A percentile compares a stretch with the other conserved stretches of the same genome.
Evolutionary conservation across 2,888 invertebrate species (phyloP).

Genomic region (Diaprepes abbreviatus): DNA sequence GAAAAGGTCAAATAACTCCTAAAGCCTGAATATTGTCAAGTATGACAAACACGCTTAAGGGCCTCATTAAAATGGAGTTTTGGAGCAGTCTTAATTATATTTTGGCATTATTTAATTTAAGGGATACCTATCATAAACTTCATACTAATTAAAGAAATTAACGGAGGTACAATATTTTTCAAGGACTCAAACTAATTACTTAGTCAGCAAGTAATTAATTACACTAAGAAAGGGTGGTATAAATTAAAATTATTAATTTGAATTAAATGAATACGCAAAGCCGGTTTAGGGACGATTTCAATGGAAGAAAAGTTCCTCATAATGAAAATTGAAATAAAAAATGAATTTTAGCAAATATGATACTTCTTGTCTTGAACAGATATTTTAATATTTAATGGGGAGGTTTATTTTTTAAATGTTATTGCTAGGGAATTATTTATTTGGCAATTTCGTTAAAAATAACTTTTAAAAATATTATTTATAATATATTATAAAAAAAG

Average conservation of each 20-base stretch:
- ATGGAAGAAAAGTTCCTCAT: not conserved
- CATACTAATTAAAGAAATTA: conserved; percentile 16
- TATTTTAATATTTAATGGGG: no score
- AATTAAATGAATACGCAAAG: not conserved
- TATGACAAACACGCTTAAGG: conserved; percentile 5
- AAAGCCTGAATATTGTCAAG: not conserved
- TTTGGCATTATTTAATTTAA: conserved; percentile 17
- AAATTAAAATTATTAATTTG: conserved; percentile 21
- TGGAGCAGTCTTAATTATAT: conserved; percentile 17
- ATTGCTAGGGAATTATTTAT: no score
- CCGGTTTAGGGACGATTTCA: not conserved
- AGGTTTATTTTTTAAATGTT: no score
- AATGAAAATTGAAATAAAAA: conserved; percentile 7
- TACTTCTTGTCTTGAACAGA: no score
- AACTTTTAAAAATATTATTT: no score
- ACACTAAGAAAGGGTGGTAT: conserved; percentile 8
- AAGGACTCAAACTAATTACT: conserved; percentile 18
- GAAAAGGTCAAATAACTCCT: no score
- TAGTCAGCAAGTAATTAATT: conserved; percentile 22
- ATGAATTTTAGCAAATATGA: no score
- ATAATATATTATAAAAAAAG: no score
- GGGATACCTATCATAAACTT: conserved; percentile 11
- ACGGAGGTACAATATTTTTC: conserved; percentile 19
- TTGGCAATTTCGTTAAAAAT: no score
- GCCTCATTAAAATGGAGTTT: conserved; percentile 9